Base-by-base conservation (phyloP, 2,113 vertebrate genomes). In the Aleadryas rufinucha region DNA sequence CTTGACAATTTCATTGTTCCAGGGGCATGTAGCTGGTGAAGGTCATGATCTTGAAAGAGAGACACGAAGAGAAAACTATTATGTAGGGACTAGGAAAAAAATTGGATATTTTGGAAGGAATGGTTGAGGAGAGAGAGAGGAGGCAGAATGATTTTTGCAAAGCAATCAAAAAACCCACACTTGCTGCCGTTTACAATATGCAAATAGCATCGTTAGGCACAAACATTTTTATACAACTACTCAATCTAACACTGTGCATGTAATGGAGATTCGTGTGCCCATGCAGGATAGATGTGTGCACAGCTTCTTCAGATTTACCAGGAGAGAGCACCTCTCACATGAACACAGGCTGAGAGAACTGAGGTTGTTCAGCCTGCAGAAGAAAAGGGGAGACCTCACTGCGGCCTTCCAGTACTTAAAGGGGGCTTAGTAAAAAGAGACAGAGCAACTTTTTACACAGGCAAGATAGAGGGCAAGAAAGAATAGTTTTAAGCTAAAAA, bases 111-210 rank as follows among this genome's bases (percentile, higher is more conserved):
- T 74, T 31, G 17, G 30, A 39, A 64, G 14, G 21, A 71, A 87
- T 82, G 10, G 17, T 28, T 79, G 57, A 78, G 54, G 28, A 35
- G 61, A 79, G n/a, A 71, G 26, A 44, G 33, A 49, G 35, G 21
- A 88, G 23, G 35, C 54, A 69, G 59, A 93, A 77, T 50, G 74
- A 56, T 26, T 33, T 88, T 69, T 89, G 76, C 39, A 84, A 86
- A 77, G 21, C 0, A 1, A 59, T 72, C 7, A 50, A 59, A 94
- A 79, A 60, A 0, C 0, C 0, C 23, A 45, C 52, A 39, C 39
- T 57, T 74, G 21, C 30, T 74, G 72, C 44, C 49, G 18, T 74
- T 77, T 65, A 7, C 45, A 49, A 13, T 45, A 79, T 37, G 50
- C 41, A 87, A 77, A 84, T 54, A 56, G 21, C 59, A 71, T 78